phyloP scores from a whole-genome alignment of 2,113 vertebrate species.

The Syngnathoides biaculeatus region DNA sequence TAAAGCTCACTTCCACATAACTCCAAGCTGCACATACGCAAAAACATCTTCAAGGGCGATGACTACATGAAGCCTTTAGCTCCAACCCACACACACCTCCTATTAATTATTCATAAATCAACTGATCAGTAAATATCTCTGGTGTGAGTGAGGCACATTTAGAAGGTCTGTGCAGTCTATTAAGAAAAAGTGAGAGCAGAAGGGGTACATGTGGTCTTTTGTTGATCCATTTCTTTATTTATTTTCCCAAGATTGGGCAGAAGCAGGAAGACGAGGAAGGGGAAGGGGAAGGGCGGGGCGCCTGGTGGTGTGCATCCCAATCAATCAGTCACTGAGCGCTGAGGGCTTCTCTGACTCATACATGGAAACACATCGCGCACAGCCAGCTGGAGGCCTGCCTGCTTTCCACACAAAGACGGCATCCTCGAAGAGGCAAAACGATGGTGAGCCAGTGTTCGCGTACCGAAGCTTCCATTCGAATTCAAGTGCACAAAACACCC shows the following conservation, averaged over 20 bases:
- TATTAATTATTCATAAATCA: background rate
- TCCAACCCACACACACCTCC: too few species aligned
- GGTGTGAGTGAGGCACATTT: background rate
- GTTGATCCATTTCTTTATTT: background rate
- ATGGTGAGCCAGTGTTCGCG: background rate
- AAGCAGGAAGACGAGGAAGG: slow-evolving; percentile 9
- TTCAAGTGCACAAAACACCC: background rate
- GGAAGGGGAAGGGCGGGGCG: background rate
- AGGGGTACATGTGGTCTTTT: slow-evolving; percentile 33
- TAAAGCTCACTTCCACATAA: too few species aligned
- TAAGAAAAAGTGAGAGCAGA: slow-evolving; percentile 30
- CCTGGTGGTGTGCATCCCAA: slow-evolving; percentile 44
- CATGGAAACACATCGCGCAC: slow-evolving; percentile 47
- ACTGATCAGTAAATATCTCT: background rate
- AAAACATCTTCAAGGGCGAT: background rate
- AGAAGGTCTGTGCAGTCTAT: slow-evolving; percentile 11
- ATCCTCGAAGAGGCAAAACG: background rate
- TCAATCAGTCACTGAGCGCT: slow-evolving; percentile 57
- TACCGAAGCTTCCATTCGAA: background rate
- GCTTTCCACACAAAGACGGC: background rate
- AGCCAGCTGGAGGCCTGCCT: slow-evolving; percentile 62
- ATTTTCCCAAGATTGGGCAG: slow-evolving; percentile 22
- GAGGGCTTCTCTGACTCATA: slow-evolving; percentile 61
- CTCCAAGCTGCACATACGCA: too few species aligned
- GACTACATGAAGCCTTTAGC: background rate